A percentile compares a stretch with the other conserved stretches of the same genome.
These are phyloP conservation scores for Ichneumoninae sp. DNA, from an alignment of 2,888 invertebrate species.

Conservation along the genomic window DNA sequence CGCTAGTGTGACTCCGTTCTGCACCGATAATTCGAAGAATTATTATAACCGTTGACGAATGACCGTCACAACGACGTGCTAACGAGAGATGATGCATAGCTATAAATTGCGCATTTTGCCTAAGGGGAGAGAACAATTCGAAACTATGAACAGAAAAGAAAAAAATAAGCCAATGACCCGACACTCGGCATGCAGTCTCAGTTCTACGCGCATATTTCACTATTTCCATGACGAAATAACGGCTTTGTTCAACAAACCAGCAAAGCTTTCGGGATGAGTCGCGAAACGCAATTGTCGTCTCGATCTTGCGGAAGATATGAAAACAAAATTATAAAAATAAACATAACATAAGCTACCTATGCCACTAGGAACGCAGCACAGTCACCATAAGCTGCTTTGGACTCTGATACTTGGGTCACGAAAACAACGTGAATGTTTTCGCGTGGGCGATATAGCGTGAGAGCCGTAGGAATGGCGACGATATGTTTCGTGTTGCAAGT, in stretches of 20 bases:
- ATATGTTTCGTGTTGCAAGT: background rate
- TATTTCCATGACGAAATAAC: conserved; percentile 3
- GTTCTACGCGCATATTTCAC: background rate
- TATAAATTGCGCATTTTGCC: conserved; percentile 43
- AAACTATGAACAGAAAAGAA: background rate
- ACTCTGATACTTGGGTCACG: background rate
- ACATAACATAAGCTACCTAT: background rate
- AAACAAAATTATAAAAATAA: background rate
- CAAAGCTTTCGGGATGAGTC: background rate
- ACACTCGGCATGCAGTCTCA: background rate
- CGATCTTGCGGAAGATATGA: background rate
- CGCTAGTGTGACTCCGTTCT: conserved; percentile 38
- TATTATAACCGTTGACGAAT: conserved; percentile 62
- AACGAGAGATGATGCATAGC: conserved; percentile 10
- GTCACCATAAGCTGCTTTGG: conserved; percentile 6
- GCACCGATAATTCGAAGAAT: conserved; percentile 63
- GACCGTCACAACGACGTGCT: conserved; percentile 34
- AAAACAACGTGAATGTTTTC: background rate
- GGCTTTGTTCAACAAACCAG: background rate
- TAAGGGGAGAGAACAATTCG: conserved; percentile 10
- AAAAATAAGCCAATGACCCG: conserved; percentile 3
- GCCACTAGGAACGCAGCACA: background rate
- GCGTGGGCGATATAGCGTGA: background rate
- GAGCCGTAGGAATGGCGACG: background rate
- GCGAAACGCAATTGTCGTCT: background rate